These are phyloP conservation scores for Cavia aperea DNA, from an alignment of 2,113 vertebrate genomes.

Conservation along the genomic window DNA sequence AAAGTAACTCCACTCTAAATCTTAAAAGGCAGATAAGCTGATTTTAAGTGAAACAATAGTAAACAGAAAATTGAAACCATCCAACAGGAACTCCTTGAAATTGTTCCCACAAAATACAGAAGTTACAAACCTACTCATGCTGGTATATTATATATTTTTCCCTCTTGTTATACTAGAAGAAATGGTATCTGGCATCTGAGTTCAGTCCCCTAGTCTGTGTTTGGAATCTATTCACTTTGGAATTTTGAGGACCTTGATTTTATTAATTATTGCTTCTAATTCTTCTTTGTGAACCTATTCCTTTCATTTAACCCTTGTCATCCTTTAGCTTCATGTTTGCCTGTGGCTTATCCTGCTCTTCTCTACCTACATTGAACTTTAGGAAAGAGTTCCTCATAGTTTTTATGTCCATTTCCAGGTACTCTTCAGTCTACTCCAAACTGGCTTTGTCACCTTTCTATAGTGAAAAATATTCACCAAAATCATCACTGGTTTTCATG, in stretches of 20 bases:
- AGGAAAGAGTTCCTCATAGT: not conserved
- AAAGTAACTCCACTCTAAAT: slow-evolving; percentile 25
- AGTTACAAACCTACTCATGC: not conserved
- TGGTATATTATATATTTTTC: not conserved
- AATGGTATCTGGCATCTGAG: not conserved
- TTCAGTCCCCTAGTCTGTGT: not conserved
- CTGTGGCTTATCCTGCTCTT: not conserved
- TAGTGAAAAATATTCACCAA: not conserved
- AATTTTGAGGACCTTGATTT: not conserved
- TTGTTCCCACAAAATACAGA: not conserved
- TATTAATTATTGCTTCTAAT: not conserved
- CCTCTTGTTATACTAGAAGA: not conserved
- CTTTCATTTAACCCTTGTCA: not conserved
- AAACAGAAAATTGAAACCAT: slow-evolving; percentile 39
- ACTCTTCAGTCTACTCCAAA: not conserved
- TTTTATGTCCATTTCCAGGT: not conserved
- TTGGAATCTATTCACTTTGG: not conserved
- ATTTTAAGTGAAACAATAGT: slow-evolving; percentile 41
- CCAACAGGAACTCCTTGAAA: not conserved
- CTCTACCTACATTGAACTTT: not conserved
- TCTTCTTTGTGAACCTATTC: not conserved
- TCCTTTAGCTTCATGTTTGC: not conserved
- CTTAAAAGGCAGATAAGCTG: slow-evolving; percentile 30
- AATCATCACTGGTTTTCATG: not conserved
- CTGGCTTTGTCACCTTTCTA: not conserved